A percentile compares a stretch with the other conserved stretches of the same genome.
These are phyloP conservation scores for Trematocara variabile DNA, from an alignment of 2,113 vertebrate species.

Conservation along the genomic window DNA sequence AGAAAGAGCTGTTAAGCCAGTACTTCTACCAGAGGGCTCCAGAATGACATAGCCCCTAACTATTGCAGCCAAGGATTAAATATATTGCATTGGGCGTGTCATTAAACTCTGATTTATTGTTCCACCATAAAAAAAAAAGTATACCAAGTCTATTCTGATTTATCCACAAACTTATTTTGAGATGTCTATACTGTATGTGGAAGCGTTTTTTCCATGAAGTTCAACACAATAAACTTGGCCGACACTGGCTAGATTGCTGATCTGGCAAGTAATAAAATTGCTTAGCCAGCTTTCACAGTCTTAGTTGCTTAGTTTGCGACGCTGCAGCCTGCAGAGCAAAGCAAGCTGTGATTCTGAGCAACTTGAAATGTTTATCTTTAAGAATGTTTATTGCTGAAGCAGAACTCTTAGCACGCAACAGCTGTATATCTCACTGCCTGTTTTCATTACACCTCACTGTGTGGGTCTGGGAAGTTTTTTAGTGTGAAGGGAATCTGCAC, in stretches of 20 bases:
- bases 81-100: background rate
- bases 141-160: background rate
- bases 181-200: background rate
- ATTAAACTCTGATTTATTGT: background rate
- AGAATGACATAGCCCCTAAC: background rate
- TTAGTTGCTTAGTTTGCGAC: background rate
- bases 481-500: background rate
- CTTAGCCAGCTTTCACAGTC: background rate
- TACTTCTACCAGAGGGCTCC: background rate
- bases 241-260: background rate
- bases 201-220: background rate
- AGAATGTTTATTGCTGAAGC: constrained; percentile 41
- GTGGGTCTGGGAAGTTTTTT: background rate
- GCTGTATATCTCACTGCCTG: background rate
- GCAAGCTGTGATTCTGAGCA: constrained; percentile 3
- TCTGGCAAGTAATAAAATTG: background rate
- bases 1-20: background rate
- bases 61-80: background rate
- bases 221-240: background rate
- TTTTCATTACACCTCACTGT: background rate
- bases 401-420: constrained; percentile 16
- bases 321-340: background rate
- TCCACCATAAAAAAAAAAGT: background rate
- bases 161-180: background rate
- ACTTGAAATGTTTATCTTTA: constrained; percentile 47